phyloP scores from a whole-genome alignment of 2,888 invertebrate species.

The Pachliopta kotzebuea region DNA sequence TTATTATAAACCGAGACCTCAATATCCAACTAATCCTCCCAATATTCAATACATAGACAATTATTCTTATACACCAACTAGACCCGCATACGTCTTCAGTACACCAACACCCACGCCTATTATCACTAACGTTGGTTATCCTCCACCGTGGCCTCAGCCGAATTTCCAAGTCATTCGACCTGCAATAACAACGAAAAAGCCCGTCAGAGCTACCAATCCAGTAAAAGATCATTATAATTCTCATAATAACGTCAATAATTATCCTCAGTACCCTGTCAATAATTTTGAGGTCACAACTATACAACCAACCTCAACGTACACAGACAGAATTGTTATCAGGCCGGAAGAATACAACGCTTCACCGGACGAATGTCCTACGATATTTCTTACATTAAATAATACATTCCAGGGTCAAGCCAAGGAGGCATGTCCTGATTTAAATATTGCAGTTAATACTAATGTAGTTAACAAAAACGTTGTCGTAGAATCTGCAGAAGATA shows the following conservation, averaged over 20 bases:
- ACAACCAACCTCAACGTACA: slow-evolving; percentile 60
- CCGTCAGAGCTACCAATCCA: slow-evolving; percentile 53
- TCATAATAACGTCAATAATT: slow-evolving; percentile 54
- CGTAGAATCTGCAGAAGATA: slow-evolving; percentile 68
- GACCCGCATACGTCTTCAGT: slow-evolving; percentile 56
- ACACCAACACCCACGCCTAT: slow-evolving; percentile 62
- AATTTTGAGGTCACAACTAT: slow-evolving; percentile 68
- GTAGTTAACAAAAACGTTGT: slow-evolving; percentile 81
- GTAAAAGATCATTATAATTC: slow-evolving; percentile 52
- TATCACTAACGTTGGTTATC: slow-evolving; percentile 70
- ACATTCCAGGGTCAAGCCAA: slow-evolving; percentile 80
- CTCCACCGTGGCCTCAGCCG: slow-evolving; percentile 41
- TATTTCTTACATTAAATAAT: slow-evolving; percentile 77
- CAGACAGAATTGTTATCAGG: slow-evolving; percentile 71
- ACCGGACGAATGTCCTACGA: slow-evolving; percentile 77
- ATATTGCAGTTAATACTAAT: slow-evolving; percentile 85
- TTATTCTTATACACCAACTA: slow-evolving; percentile 43
- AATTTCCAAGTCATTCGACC: slow-evolving; percentile 35
- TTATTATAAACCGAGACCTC: slow-evolving; percentile 46
- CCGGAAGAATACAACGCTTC: slow-evolving; percentile 70
- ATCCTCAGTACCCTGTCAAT: slow-evolving; percentile 46
- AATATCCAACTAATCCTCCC: slow-evolving; percentile 53
- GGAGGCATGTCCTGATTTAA: slow-evolving; percentile 85
- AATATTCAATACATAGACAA: slow-evolving; percentile 56
- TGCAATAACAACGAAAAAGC: slow-evolving; percentile 55